phyloP scores from a whole-genome alignment of 2,797 vertebrate genomes.

The Cryptoprocta ferox region DNA sequence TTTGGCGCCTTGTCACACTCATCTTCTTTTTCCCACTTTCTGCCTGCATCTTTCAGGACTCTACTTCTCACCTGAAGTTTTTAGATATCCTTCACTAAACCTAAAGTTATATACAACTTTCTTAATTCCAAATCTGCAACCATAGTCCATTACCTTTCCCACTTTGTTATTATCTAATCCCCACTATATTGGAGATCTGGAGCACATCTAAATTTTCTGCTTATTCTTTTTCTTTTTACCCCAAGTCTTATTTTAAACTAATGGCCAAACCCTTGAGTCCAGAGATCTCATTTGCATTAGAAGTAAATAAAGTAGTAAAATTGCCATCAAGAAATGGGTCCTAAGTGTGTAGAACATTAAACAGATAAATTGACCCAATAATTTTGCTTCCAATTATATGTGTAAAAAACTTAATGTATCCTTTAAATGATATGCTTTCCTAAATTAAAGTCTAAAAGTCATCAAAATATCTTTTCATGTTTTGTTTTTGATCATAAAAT shows the following conservation, averaged over 20 bases:
- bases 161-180: background rate
- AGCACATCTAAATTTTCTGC: background rate
- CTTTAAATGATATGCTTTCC: background rate
- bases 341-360: background rate
- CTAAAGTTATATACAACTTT: background rate
- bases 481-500: slow-evolving; percentile 42
- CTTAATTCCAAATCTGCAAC: background rate
- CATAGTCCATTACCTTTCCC: background rate
- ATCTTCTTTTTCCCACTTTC: background rate
- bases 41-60: background rate
- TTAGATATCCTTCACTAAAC: background rate
- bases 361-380: slow-evolving; percentile 11
- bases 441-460: slow-evolving; percentile 5
- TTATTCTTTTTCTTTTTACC: slow-evolving; percentile 17
- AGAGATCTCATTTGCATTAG: background rate
- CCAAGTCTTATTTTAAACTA: background rate
- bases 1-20: background rate
- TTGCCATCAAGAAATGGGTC: background rate
- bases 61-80: background rate
- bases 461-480: background rate
- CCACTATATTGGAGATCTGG: background rate
- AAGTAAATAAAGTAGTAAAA: slow-evolving; percentile 41
- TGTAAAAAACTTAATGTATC: background rate
- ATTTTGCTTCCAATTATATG: background rate
- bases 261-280: background rate